Conservation (phyloP, 2,888 invertebrate species). For the Diarsia rubi region DNA sequence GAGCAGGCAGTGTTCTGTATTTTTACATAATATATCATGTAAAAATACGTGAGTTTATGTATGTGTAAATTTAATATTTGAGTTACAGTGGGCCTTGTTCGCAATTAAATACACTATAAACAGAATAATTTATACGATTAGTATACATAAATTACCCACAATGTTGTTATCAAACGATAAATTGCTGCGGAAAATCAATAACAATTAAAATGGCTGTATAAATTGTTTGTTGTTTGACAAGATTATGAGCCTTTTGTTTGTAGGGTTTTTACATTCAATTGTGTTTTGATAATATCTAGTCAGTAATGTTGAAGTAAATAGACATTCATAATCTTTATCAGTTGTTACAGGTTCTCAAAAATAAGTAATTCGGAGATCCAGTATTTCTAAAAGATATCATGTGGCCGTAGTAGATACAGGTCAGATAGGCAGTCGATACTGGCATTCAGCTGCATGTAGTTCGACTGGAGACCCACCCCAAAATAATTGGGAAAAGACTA, state of each 20-base stretch:
- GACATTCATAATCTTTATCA: not conserved
- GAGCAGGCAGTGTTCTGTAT: not conserved
- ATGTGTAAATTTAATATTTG: not conserved
- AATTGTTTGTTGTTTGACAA: constrained; percentile 3
- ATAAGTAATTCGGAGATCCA: not conserved
- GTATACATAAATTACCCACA: not conserved
- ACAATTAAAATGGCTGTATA: constrained; percentile 12
- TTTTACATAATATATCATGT: too few species aligned
- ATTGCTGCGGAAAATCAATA: constrained; percentile 16
- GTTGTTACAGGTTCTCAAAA: not conserved
- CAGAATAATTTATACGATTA: constrained; percentile 10
- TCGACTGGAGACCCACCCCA: not conserved
- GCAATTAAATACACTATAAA: not conserved
- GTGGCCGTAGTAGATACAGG: not conserved
- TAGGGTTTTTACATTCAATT: constrained; percentile 21
- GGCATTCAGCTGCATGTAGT: not conserved
- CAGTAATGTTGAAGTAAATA: not conserved
- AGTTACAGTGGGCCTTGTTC: not conserved
- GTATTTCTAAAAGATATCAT: not conserved
- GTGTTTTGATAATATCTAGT: not conserved
- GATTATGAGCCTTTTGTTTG: not conserved
- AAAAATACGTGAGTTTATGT: not conserved
- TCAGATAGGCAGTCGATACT: not conserved
- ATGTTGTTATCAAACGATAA: constrained; percentile 14
- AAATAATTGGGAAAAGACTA: not conserved